Evolutionary conservation across 1,140 invertebrate species (phyloP).

Genomic region (Hylaeus anthracinus): DNA sequence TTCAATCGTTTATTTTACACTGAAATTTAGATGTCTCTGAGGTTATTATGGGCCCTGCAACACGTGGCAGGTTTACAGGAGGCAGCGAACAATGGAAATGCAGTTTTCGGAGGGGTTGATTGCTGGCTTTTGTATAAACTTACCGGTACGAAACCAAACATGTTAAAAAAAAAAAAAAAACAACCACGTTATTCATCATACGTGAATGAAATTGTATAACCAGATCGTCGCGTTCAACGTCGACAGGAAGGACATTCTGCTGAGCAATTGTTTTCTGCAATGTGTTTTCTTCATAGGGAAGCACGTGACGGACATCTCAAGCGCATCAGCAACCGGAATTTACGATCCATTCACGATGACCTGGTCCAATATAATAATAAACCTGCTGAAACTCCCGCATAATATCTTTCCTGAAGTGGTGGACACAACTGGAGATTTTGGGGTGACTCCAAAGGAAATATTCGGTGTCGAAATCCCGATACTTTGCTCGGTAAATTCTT

Average conservation of each 20-base stretch:
- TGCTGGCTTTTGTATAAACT: constrained; percentile 95
- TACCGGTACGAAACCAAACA: constrained; percentile 74
- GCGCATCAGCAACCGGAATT: constrained; percentile 94
- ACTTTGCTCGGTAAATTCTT: constrained; percentile 85
- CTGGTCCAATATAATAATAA: constrained; percentile 88
- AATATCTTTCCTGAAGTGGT: constrained; percentile 91
- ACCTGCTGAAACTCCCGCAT: constrained; percentile 86
- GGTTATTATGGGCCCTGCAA: constrained; percentile 89
- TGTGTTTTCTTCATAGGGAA: constrained; percentile 56
- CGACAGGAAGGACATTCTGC: background rate
- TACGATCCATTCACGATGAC: constrained; percentile 94
- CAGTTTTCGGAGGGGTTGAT: constrained; percentile 95
- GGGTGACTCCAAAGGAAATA: constrained; percentile 83
- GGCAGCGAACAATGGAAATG: constrained; percentile 83
- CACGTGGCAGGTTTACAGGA: constrained; percentile 86
- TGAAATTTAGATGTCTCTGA: constrained; percentile 86
- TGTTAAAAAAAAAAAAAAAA: no score
- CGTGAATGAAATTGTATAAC: no score
- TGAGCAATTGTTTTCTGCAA: background rate
- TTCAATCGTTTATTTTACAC: constrained; percentile 10
- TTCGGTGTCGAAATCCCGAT: constrained; percentile 91
- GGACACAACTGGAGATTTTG: constrained; percentile 89
- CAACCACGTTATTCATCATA: no score
- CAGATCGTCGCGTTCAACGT: no score
- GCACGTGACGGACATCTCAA: constrained; percentile 93